Evolutionary conservation across 2,888 invertebrate species (phyloP), one percentile per base, ranked within the genome.

Genomic region (Nudaria mundana): DNA sequence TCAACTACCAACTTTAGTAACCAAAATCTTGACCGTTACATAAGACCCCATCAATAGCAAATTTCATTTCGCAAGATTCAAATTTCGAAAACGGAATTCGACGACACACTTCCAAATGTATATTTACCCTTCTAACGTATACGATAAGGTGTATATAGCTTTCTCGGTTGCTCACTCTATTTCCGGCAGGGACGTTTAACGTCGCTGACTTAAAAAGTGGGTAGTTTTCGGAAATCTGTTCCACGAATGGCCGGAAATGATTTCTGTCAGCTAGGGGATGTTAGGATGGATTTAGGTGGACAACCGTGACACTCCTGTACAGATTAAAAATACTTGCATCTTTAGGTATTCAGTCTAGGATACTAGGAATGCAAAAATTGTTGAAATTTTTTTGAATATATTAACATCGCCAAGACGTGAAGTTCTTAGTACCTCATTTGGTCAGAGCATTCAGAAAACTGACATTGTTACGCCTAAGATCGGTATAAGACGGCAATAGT

Each of bases 121-220:
- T 40, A 44, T 52, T 63, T 48, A 35, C 75, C 74, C 51, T 45
- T 44, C 69, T 40, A 41, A 44, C 62, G 45, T 50, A 37, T 32
- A 26, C n/a, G 49, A 52, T 50, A 46, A n/a, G 44, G 48, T 48
- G 42, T 44, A 63, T 70, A 58, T 37, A 45, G 51, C 64, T 67
- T 51, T 84, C 78, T 73, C 76, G 66, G 73, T 76, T 75, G 71
- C 77, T 68, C 81, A 76, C 70, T 84, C 84, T 81, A 88, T 88
- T 87, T 88, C 87, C 87, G 76, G 64, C 66, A 71, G 72, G 69
- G 79, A 70, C 66, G 71, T 73, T 76, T 75, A 79, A 73, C 76
- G 81, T 74, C 76, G 78, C 63, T 52, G 73, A 72, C 76, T 81
- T 82, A 86, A 84, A 85, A 85, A 83, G 81, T 77, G 81, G 82